Base-by-base conservation (phyloP, 2,888 invertebrate species). In the Morpho deidamia region DNA sequence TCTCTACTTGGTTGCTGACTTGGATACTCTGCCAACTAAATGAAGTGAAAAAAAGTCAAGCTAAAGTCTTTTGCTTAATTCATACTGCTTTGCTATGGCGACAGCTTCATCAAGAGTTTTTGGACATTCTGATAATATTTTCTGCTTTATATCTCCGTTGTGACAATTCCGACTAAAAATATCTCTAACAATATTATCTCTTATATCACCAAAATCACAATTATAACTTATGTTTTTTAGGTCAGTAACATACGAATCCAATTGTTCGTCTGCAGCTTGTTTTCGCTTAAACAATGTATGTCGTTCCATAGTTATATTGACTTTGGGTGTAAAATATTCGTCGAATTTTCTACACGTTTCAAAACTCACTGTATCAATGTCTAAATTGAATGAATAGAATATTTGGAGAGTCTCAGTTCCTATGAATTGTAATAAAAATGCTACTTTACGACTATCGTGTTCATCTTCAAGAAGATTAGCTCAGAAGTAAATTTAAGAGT, bases 221-320 rank as follows among this genome's bases (percentile, higher is more conserved):
- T 44, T 14, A n/a, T 32, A 23, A n/a, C 32, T 32, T 9, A 44
- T 44, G 10, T 53, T 53, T 23, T 39, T 53, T 12, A 51, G 12
- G 11, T 48, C 51, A 8, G 53, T 51, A 11, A 46, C 51, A 32
- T 48, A 58, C 2, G 47, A 46, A 7, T 53, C 51, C 7, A 59
- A 51, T 5, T 34, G 11, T 35, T 58, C 52, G 9, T 53, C 50
- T 9, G 37, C 7, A 7, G 9, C 32, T 44, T 61, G 59, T 12
- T 40, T 12, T 33, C 55, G 14, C 9, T 55, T 59, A 23, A 62
- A 59, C 2, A 62, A 44, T 38, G 58, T 55, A 35, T 62, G 56
- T 9, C 62, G 33, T 47, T 58, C 53, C 49, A 62, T 55, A 10
- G 62, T 59, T 2, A 50, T 44, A 38, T 58, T 61, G 0, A 56